phyloP scores from a whole-genome alignment of 2,888 invertebrate species.

The Pasiphila rectangulata region DNA sequence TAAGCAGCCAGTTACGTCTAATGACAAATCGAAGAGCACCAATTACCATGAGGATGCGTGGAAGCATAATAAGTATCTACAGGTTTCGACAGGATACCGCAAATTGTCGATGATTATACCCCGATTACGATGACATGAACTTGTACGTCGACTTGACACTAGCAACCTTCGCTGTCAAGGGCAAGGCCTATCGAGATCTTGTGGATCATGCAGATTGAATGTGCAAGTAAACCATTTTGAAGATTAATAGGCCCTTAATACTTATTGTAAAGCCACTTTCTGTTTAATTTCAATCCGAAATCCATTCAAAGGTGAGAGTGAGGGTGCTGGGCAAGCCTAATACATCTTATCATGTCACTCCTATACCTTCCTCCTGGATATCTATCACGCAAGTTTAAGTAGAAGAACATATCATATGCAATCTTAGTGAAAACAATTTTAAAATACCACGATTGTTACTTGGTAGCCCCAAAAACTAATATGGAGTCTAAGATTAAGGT shows the following conservation, averaged over 20 bases:
- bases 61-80: slow-evolving; percentile 30
- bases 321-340: too few species aligned
- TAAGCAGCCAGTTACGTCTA: slow-evolving; percentile 8
- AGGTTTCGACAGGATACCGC: slow-evolving; percentile 38
- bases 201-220: neutral
- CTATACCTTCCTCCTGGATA: too few species aligned
- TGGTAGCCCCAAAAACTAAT: too few species aligned
- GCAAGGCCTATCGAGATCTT: slow-evolving; percentile 15
- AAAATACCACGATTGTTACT: too few species aligned
- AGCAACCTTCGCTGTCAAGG: slow-evolving; percentile 22
- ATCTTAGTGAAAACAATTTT: too few species aligned
- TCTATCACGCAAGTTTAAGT: too few species aligned
- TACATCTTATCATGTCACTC: too few species aligned
- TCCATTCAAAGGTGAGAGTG: too few species aligned
- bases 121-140: slow-evolving; percentile 19
- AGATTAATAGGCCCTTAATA: neutral
- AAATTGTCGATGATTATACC: slow-evolving; percentile 35
- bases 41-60: slow-evolving; percentile 17
- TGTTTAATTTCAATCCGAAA: too few species aligned
- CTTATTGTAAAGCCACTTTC: too few species aligned
- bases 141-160: slow-evolving; percentile 21
- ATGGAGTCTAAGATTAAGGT: neutral
- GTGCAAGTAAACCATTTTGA: neutral
- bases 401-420: too few species aligned
- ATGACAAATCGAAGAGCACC: slow-evolving; percentile 21